These are phyloP conservation scores for Aurelia sp. DNA, from an alignment of 30 jellyfish, hydroid and myxozoan species.

Conservation along the genomic window DNA sequence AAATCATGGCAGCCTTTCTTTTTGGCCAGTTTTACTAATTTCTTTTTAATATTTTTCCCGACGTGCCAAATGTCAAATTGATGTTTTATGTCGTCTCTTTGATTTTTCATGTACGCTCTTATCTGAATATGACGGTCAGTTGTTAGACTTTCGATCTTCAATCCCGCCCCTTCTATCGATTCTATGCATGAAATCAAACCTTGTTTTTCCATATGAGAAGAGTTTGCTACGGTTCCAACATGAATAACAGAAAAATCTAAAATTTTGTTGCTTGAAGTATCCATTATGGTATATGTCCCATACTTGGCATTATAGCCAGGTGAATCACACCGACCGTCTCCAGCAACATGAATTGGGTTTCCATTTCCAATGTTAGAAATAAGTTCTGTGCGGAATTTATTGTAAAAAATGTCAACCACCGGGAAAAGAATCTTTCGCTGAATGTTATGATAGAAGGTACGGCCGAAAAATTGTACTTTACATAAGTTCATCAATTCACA, in stretches of 20 bases:
- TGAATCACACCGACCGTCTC: constrained; percentile 58
- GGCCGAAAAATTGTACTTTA: no score
- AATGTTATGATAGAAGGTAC: no score
- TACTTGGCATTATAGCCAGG: constrained; percentile 49
- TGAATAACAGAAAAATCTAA: constrained; percentile 25
- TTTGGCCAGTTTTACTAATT: constrained; percentile 24
- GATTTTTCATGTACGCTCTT: constrained; percentile 30
- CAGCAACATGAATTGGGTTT: neutral
- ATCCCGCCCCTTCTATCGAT: constrained; percentile 15
- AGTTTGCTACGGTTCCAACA: constrained; percentile 26
- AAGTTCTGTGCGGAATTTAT: no score
- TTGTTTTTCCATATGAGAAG: constrained; percentile 41
- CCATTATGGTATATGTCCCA: constrained; percentile 61
- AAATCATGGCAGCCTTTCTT: constrained; percentile 14
- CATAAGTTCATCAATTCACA: no score
- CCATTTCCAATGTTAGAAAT: no score
- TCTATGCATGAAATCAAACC: constrained; percentile 32
- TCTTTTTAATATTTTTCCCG: constrained; percentile 30
- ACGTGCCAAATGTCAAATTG: constrained; percentile 74
- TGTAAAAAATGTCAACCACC: no score
- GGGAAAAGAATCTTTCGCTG: no score
- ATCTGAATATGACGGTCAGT: constrained; percentile 60
- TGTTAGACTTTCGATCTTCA: constrained; percentile 18
- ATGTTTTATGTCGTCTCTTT: neutral
- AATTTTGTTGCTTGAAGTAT: neutral